These are phyloP conservation scores for Scleropages formosus DNA, from an alignment of 2,797 vertebrate species.

Conservation along the genomic window DNA sequence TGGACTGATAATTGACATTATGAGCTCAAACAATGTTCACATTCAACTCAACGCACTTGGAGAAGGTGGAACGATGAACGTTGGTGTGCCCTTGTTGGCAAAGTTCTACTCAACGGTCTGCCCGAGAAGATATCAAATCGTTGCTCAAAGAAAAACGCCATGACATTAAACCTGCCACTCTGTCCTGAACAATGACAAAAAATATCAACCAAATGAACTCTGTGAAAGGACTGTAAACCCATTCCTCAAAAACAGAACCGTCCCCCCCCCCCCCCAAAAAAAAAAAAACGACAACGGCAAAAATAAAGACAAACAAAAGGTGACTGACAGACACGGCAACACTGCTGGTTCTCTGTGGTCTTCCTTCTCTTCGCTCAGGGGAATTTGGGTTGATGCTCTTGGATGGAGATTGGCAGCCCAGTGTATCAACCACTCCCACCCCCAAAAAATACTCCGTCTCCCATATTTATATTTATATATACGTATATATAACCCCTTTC, in stretches of 20 bases:
- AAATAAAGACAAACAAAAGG: constrained; percentile 63
- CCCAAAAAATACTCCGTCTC: constrained; percentile 11
- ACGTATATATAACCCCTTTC: constrained; percentile 54
- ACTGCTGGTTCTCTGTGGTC: constrained; percentile 74
- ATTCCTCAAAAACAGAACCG: constrained; percentile 10
- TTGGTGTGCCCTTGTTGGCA: constrained; percentile 49
- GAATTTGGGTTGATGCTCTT: constrained; percentile 62
- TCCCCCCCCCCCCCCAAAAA: constrained; percentile 52
- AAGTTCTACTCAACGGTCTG: constrained; percentile 34
- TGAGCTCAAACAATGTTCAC: not conserved
- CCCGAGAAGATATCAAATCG: constrained; percentile 42
- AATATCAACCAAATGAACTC: constrained; percentile 39
- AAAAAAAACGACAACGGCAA: constrained; percentile 62
- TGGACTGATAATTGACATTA: not conserved
- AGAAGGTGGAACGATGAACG: not conserved
- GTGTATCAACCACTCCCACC: constrained; percentile 43
- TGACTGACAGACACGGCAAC: constrained; percentile 76
- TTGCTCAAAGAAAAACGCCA: constrained; percentile 47
- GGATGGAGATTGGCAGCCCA: constrained; percentile 70
- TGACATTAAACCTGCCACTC: constrained; percentile 57
- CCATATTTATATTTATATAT: constrained; percentile 32
- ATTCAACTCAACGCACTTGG: constrained; percentile 2
- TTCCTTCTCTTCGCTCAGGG: constrained; percentile 45
- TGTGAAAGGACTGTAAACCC: constrained; percentile 44
- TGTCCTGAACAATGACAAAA: constrained; percentile 57